phyloP scores from a whole-genome alignment of 2,113 vertebrate species.

The Hippocampus mohnikei region DNA sequence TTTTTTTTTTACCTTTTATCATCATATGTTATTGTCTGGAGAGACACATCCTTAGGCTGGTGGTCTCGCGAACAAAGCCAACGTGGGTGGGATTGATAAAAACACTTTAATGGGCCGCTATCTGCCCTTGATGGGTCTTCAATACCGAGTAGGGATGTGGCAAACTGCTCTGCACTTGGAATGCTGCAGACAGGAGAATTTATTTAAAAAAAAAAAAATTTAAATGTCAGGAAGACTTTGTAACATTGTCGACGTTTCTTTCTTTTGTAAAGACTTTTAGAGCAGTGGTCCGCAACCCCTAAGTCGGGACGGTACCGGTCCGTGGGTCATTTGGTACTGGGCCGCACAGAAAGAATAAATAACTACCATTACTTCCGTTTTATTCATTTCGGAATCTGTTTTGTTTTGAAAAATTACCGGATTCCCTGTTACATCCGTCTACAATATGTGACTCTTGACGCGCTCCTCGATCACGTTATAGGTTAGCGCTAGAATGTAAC shows the following conservation, averaged over 20 bases:
- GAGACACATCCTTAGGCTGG: conserved; percentile 36
- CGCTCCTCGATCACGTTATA: no score
- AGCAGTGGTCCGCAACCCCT: no score
- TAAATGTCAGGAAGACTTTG: conserved; percentile 38
- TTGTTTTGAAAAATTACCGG: no score
- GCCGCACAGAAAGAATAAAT: no score
- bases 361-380: no score
- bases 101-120: conserved; percentile 51
- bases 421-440: no score
- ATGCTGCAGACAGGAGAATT: conserved; percentile 37
- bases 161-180: conserved; percentile 37
- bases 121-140: conserved; percentile 57
- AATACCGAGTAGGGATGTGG: conserved; percentile 43
- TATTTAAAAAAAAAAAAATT: conserved; percentile 33
- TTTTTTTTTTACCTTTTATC: conserved; percentile 47
- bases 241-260: conserved; percentile 39
- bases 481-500: no score
- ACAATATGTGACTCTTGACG: no score
- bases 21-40: conserved; percentile 54
- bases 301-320: no score
- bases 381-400: no score
- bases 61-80: conserved; percentile 57
- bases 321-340: no score
- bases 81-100: conserved; percentile 55
- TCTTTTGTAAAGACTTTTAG: conserved; percentile 20